phyloP scores from a whole-genome alignment of 2,888 invertebrate species.

The Zelleria hepariella region DNA sequence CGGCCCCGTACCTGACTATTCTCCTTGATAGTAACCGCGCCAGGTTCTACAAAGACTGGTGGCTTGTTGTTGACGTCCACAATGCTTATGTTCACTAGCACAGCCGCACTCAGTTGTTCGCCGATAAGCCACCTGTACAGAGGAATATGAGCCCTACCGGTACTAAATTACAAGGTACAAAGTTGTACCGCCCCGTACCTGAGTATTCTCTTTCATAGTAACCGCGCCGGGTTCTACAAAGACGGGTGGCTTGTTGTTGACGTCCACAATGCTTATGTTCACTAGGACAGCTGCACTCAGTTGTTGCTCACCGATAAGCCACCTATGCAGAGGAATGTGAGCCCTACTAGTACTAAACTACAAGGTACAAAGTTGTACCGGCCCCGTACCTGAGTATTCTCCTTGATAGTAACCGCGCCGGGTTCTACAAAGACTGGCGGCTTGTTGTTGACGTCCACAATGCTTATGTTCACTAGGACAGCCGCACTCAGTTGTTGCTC shows the following conservation, averaged over 20 bases:
- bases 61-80: conserved; percentile 94
- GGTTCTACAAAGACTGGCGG: conserved; percentile 81
- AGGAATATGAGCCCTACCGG: too few species aligned
- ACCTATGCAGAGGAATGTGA: too few species aligned
- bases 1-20: conserved; percentile 83
- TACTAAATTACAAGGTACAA: too few species aligned
- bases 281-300: conserved; percentile 79
- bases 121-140: too few species aligned
- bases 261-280: conserved; percentile 89
- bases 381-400: conserved; percentile 85
- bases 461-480: conserved; percentile 85
- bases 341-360: too few species aligned
- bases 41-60: conserved; percentile 81
- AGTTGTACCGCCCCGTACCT: too few species aligned
- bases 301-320: conserved; percentile 84
- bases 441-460: conserved; percentile 95
- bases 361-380: too few species aligned
- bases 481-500: conserved; percentile 79
- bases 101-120: conserved; percentile 78
- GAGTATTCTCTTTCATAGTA: conserved; percentile 82
- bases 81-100: conserved; percentile 86
- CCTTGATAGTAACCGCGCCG: conserved; percentile 76
- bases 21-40: conserved; percentile 78
- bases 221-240: conserved; percentile 79
- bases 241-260: conserved; percentile 90